Base-by-base conservation (phyloP, 2,888 invertebrate genomes). In the Choreutis nemorana region DNA sequence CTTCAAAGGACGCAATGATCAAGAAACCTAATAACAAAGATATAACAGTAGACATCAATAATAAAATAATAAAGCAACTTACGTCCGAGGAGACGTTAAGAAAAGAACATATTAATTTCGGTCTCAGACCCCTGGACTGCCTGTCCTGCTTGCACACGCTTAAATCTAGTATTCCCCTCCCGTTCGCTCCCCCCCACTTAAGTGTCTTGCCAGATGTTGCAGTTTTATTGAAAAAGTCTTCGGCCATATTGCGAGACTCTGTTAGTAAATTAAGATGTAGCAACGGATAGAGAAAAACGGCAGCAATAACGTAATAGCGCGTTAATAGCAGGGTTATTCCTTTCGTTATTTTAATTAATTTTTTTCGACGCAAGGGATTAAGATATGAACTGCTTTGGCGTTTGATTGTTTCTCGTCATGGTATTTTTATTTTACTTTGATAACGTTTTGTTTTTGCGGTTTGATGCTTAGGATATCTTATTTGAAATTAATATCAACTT, bases 41-140 rank as follows among this genome's bases (percentile, higher is more conserved):
- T n/a, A n/a, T n/a, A n/a, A n/a, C n/a, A n/a, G n/a, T n/a, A n/a
- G n/a, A 37, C 37, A 32, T 64, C 72, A 68, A 71, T 71, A 70
- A 66, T 64, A 67, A 62, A 68, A 67, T 63, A 66, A 68, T 70
- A 71, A 55, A 68, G 66, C 51, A 48, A 55, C 48, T 51, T 44
- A 44, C 58, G 53, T 61, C 56, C 59, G 36, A 53, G 54, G 55
- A 55, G 55, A 60, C 61, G 54, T 63, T 50, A 57, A 67, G 70
- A 67, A 71, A 72, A 72, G 70, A 72, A 77, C 72, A 73, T 75
- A 77, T 77, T 77, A 77, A 77, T 77, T 73, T 66, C 56, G 51
- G 39, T 49, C 39, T 41, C 41, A 55, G 57, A 60, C 66, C 62
- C 54, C 54, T 45, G 42, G 42, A 18, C 14, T 39, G 32, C 4